Percentiles rank a stretch among this genome's conserved stretches.
phyloP scores from a whole-genome alignment of 2,113 vertebrate genomes.

The Microcebus tavaratra region DNA sequence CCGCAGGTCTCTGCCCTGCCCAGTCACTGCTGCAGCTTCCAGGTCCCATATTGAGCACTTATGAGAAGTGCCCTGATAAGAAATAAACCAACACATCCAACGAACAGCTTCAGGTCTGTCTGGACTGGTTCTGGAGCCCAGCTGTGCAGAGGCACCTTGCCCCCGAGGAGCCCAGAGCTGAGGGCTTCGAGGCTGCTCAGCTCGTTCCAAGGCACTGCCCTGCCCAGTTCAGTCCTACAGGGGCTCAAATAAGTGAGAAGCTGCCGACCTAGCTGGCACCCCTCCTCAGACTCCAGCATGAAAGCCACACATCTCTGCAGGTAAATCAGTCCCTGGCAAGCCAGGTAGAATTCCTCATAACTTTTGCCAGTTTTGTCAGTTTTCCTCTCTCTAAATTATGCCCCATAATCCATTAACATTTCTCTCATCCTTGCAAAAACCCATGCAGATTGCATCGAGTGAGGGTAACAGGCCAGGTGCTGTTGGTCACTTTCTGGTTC shows the following conservation, averaged over 20 bases:
- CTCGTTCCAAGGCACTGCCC: background rate
- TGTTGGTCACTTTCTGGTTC: background rate
- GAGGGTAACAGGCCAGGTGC: constrained; percentile 66
- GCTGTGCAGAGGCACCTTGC: rapidly evolving
- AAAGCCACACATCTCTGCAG: background rate
- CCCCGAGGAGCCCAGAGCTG: rapidly evolving
- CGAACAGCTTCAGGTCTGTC: background rate
- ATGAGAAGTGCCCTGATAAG: background rate
- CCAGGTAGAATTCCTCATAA: constrained; percentile 55
- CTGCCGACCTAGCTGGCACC: background rate
- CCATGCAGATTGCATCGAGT: constrained; percentile 64
- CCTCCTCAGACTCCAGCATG: background rate
- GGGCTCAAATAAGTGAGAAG: background rate
- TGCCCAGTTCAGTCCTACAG: background rate
- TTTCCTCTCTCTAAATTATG: constrained; percentile 72
- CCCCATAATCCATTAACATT: constrained; percentile 78
- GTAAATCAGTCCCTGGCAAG: background rate
- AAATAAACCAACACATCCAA: background rate
- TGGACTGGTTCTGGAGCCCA: background rate
- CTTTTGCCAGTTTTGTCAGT: constrained; percentile 63
- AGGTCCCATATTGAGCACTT: background rate
- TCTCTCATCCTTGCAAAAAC: constrained; percentile 56
- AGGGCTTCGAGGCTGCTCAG: background rate
- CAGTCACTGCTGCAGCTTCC: background rate
- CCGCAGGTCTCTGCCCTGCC: background rate